phyloP scores from a whole-genome alignment of 2,113 vertebrate species.

The Rhynchomys soricoides region DNA sequence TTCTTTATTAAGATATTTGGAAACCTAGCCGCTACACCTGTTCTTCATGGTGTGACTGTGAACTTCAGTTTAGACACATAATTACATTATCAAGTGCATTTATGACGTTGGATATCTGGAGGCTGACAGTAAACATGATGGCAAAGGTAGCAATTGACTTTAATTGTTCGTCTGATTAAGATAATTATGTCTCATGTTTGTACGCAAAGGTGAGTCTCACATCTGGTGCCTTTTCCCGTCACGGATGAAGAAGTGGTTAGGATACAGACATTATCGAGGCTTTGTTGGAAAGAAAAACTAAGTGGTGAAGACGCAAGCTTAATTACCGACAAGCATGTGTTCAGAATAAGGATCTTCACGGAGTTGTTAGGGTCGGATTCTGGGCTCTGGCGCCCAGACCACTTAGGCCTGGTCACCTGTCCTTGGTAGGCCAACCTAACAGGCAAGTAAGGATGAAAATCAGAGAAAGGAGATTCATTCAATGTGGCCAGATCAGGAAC shows the following conservation, averaged over 20 bases:
- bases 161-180: conserved; percentile 55
- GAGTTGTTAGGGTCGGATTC: neutral
- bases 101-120: conserved; percentile 29
- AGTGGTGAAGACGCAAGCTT: conserved; percentile 22
- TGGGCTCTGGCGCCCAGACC: neutral
- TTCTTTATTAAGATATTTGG: conserved; percentile 25
- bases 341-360: neutral
- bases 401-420: neutral
- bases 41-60: conserved; percentile 35
- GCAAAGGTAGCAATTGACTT: conserved; percentile 23
- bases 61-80: conserved; percentile 26
- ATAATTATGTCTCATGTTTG: conserved; percentile 62
- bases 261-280: conserved; percentile 52
- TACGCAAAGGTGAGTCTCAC: conserved; percentile 40
- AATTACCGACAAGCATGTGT: conserved; percentile 15
- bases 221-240: conserved; percentile 31
- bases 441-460: neutral
- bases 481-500: neutral
- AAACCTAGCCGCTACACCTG: neutral
- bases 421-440: neutral
- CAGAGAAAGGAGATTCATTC: neutral
- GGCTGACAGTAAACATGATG: neutral
- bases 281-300: conserved; percentile 60
- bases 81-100: conserved; percentile 53
- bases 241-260: neutral